Percentiles rank a stretch among this genome's conserved stretches.
These are phyloP conservation scores for Sphaeramia orbicularis DNA, from an alignment of 2,797 vertebrate genomes.

Conservation along the genomic window DNA sequence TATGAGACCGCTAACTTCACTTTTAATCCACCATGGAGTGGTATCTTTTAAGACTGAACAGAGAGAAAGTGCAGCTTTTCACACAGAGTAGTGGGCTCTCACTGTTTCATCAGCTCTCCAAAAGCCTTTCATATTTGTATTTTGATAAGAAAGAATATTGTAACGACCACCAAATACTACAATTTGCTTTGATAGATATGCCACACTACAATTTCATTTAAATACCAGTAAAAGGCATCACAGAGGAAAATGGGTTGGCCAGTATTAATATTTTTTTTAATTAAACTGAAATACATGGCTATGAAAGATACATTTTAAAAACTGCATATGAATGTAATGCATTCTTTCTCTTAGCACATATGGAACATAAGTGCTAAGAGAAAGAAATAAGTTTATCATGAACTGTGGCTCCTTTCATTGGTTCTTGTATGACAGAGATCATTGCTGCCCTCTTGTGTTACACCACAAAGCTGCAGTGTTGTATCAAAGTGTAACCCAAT, in stretches of 20 bases:
- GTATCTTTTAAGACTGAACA: conserved; percentile 65
- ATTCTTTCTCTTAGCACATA: conserved; percentile 1
- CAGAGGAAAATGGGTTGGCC: conserved; percentile 32
- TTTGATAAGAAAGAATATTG: conserved; percentile 47
- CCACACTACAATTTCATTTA: conserved; percentile 24
- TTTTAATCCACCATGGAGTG: conserved; percentile 69
- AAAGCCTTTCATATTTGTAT: conserved; percentile 29
- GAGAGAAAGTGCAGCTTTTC: conserved; percentile 62
- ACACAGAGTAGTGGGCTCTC: conserved; percentile 57
- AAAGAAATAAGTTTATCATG: conserved; percentile 27
- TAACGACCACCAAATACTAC: conserved; percentile 50
- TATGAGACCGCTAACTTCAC: conserved; percentile 33
- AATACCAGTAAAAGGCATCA: conserved; percentile 35
- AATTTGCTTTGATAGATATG: conserved; percentile 49
- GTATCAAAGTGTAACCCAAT: neutral
- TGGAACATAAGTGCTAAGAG: conserved; percentile 18
- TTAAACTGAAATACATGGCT: conserved; percentile 26
- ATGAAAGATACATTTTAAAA: neutral
- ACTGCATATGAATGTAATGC: conserved; percentile 1
- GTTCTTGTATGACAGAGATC: conserved; percentile 57
- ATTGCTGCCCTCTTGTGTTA: conserved; percentile 81
- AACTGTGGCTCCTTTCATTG: conserved; percentile 24
- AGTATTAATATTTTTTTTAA: conserved; percentile 12
- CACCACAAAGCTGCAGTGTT: conserved; percentile 18
- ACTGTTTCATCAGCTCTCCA: conserved; percentile 65